These are phyloP conservation scores for Yponomeuta sedellus DNA, from an alignment of 2,888 invertebrate species.

Conservation along the genomic window DNA sequence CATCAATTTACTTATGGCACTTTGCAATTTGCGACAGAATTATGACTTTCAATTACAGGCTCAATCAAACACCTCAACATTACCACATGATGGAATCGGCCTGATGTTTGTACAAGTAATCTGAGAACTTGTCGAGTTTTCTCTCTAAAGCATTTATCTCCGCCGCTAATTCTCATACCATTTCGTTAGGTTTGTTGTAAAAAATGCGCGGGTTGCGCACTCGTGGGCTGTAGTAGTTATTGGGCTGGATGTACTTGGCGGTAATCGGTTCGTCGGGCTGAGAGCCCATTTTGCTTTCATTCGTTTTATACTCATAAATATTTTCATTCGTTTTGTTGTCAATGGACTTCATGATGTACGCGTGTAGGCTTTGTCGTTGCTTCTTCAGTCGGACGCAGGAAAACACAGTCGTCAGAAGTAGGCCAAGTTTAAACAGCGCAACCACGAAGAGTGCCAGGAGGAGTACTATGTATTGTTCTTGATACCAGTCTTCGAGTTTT, in stretches of 20 bases:
- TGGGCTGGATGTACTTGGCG: conserved; percentile 66
- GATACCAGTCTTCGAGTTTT: conserved; percentile 85
- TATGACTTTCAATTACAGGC: neutral
- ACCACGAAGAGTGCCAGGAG: conserved; percentile 80
- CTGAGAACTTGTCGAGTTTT: conserved; percentile 68
- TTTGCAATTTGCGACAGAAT: neutral
- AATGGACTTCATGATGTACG: conserved; percentile 53
- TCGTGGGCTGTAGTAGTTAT: conserved; percentile 68
- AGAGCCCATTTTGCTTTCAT: conserved; percentile 44
- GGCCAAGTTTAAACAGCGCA: conserved; percentile 83
- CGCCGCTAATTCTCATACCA: conserved; percentile 74
- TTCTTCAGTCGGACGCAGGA: conserved; percentile 80
- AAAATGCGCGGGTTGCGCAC: conserved; percentile 66
- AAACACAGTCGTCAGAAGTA: conserved; percentile 82
- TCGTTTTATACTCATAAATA: conserved; percentile 35
- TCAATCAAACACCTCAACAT: no score
- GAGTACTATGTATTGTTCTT: conserved; percentile 83
- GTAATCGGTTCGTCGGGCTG: conserved; percentile 58
- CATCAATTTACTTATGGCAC: conserved; percentile 6
- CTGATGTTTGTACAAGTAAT: conserved; percentile 70
- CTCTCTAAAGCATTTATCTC: conserved; percentile 74
- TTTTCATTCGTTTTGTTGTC: conserved; percentile 59
- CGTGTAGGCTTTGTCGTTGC: conserved; percentile 62
- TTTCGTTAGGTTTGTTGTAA: conserved; percentile 64
- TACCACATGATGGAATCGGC: conserved; percentile 79